Evolutionary conservation across 2,797 vertebrate genomes (phyloP), one percentile per base, ranked within the genome.

Genomic region (Squalus acanthias): DNA sequence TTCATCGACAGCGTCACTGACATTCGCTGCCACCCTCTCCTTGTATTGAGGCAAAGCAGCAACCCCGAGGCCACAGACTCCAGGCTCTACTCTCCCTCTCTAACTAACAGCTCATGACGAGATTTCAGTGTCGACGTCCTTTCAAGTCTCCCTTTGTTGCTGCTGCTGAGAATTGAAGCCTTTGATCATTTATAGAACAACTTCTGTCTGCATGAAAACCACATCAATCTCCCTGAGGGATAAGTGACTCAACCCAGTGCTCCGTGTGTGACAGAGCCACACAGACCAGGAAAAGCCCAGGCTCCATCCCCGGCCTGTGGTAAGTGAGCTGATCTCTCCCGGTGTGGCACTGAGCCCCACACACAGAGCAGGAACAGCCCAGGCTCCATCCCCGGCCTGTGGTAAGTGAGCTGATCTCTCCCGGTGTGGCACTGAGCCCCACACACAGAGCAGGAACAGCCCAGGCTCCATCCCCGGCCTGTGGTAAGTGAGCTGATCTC

Each of bases 181-280:
- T 85, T 50, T 85, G 79, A 85, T 85, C 79, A 85, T 46, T 85
- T 46, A 85, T 85, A 85, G 79, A 85, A 85, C 79, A 82, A 17
- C 39, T 85, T 50, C 53, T 17, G 79, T 85, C 79, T 85, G 39
- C 39, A 85, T 6, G 17, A 17, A 85, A 85, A 85, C 79, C 79
- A 85, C 79, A 85, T 46, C 79, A 85, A 8, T 20, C 79, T 46
- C 79, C 79, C 79, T 22, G 79, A 85, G 79, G 79, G 79, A 50
- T 85, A 4, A 20, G 39, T 85, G n/a, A 50, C n/a, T 39, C 39
- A 85, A 20, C 39, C 12, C 79, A 46, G 6, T 46, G 70, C 26
- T 72, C 70, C 6, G 15, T 50, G 79, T 57, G 53, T 57, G 53
- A 57, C 53, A 57, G 53, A 57, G 53, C 53, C 53, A 57, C 53